phyloP scores from a whole-genome alignment of 2,888 invertebrate species.

The Oscheius onirici region DNA sequence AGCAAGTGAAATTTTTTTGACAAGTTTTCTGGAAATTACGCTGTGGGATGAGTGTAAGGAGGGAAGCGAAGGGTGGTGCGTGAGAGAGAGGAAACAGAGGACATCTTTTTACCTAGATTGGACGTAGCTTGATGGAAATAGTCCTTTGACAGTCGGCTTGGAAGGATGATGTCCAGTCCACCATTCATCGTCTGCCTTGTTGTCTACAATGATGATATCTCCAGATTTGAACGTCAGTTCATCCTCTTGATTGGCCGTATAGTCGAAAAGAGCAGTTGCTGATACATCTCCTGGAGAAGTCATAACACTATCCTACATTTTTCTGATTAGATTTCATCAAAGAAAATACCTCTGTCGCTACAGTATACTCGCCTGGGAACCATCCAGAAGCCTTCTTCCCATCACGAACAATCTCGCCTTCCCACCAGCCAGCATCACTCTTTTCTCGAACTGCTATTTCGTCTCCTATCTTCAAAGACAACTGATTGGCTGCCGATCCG shows the following conservation, averaged over 20 bases:
- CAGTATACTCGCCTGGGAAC: constrained; percentile 98
- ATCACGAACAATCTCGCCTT: constrained; percentile 84
- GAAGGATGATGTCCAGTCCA: constrained; percentile 61
- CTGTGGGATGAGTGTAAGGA: constrained; percentile 1
- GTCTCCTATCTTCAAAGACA: constrained; percentile 89
- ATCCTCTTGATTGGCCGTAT: constrained; percentile 62
- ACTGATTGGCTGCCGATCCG: constrained; percentile 88
- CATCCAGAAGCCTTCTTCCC: constrained; percentile 86
- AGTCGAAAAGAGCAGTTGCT: constrained; percentile 65
- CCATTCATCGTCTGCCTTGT: constrained; percentile 63
- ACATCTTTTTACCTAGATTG: constrained; percentile 45
- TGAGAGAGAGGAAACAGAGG: constrained; percentile 9
- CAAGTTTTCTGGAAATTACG: constrained; percentile 13
- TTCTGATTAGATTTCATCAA: neutral
- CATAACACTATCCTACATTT: constrained; percentile 15
- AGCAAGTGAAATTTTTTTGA: constrained; percentile 14
- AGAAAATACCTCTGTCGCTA: constrained; percentile 74
- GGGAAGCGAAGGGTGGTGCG: constrained; percentile 17
- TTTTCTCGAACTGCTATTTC: constrained; percentile 85
- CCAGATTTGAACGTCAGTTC: constrained; percentile 64
- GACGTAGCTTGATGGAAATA: constrained; percentile 71
- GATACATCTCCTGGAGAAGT: constrained; percentile 20
- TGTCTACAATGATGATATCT: constrained; percentile 40
- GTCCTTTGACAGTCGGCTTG: constrained; percentile 36
- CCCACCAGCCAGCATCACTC: constrained; percentile 98